These are phyloP conservation scores for Macrochelys suwanniensis DNA, from an alignment of 2,797 vertebrate genomes.

Conservation along the genomic window DNA sequence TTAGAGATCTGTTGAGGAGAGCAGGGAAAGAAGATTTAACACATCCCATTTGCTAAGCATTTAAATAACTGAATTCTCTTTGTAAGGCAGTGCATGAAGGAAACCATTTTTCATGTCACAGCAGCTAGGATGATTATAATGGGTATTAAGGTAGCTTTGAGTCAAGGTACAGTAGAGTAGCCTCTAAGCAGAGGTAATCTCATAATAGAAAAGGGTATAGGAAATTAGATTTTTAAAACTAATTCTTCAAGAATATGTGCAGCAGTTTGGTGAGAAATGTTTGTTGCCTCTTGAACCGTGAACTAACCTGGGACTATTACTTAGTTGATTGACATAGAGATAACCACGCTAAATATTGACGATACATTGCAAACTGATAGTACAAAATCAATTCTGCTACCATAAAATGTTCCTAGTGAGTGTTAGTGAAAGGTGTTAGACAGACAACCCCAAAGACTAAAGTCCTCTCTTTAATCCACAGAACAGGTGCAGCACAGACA, in stretches of 20 bases:
- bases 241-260: not conserved
- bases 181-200: slow-evolving; percentile 19
- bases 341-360: not conserved
- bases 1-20: not conserved
- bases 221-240: not conserved
- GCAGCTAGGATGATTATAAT: slow-evolving; percentile 12
- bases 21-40: not conserved
- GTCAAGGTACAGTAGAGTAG: not conserved
- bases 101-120: slow-evolving; percentile 14
- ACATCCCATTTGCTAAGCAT: slow-evolving; percentile 12
- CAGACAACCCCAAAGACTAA: not conserved
- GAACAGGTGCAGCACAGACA: not conserved
- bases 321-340: not conserved
- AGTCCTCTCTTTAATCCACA: not conserved
- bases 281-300: not conserved
- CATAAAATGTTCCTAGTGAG: not conserved
- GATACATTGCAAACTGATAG: not conserved
- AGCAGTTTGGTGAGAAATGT: not conserved
- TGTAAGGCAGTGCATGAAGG: slow-evolving; percentile 1
- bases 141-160: slow-evolving; percentile 28
- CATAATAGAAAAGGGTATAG: not conserved
- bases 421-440: not conserved
- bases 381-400: not conserved
- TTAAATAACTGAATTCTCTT: slow-evolving; percentile 30
- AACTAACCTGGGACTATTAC: not conserved